Conservation (phyloP, 2,113 vertebrate genomes). For the Chelonoidis abingdonii region DNA sequence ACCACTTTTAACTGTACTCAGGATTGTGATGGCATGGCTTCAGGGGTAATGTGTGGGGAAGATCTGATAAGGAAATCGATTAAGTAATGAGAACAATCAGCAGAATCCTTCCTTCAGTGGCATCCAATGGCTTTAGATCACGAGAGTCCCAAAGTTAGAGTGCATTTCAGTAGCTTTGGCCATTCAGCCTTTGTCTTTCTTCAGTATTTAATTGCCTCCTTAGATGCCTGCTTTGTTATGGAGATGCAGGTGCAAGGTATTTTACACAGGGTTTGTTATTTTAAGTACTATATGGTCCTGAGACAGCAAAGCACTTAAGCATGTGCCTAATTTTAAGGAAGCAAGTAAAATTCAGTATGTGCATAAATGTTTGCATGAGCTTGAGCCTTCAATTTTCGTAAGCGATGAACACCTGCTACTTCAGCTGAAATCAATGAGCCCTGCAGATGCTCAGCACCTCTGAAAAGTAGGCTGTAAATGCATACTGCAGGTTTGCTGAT, state of each 20-base stretch:
- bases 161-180: not conserved
- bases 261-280: not conserved
- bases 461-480: not conserved
- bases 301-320: not conserved
- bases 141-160: not conserved
- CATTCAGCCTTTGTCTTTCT: not conserved
- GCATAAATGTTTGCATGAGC: not conserved
- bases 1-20: not conserved
- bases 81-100: not conserved
- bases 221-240: not conserved
- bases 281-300: not conserved
- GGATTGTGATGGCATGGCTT: not conserved
- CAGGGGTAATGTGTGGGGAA: not conserved
- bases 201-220: not conserved
- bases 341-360: not conserved
- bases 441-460: not conserved
- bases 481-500: not conserved
- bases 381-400: not conserved
- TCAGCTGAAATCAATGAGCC: not conserved
- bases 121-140: not conserved
- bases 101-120: not conserved
- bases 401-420: not conserved
- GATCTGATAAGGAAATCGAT: not conserved
- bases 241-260: not conserved
- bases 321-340: not conserved